A percentile compares a stretch with the other conserved stretches of the same genome.
Evolutionary conservation across 1,140 invertebrate species (phyloP).

Genomic region (Agrilus planipennis): DNA sequence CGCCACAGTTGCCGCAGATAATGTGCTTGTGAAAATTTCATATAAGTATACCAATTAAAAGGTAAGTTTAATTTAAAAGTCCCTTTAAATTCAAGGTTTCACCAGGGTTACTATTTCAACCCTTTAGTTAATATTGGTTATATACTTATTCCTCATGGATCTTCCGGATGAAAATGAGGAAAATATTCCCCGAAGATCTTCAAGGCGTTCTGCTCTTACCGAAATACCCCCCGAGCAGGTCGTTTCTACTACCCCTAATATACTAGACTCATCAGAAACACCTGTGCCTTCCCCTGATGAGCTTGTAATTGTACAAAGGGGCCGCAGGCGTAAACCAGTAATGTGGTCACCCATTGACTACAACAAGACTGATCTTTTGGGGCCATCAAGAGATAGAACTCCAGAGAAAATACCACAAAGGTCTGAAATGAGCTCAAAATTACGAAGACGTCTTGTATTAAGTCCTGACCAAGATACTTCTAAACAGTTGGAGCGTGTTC

Average conservation of each 20-base stretch:
- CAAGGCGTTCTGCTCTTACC: not conserved
- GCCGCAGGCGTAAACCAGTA: conserved; percentile 24
- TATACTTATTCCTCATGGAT: not conserved
- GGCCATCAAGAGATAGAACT: conserved; percentile 11
- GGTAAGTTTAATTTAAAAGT: not conserved
- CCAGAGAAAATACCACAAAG: conserved; percentile 10
- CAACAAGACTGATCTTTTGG: conserved; percentile 10
- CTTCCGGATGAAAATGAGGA: no score
- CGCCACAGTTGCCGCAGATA: not conserved
- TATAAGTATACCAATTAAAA: not conserved
- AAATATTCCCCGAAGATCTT: not conserved
- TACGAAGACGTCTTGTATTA: conserved; percentile 17
- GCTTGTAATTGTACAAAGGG: conserved; percentile 28
- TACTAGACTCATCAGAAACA: conserved; percentile 1
- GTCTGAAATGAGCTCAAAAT: conserved; percentile 14
- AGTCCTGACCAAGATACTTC: conserved; percentile 13
- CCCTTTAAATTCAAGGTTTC: not conserved
- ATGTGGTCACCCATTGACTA: conserved; percentile 31
- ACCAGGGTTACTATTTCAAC: not conserved
- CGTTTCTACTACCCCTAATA: not conserved
- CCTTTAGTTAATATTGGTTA: not conserved
- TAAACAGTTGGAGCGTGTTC: conserved; percentile 5
- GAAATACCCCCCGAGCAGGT: no score
- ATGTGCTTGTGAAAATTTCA: not conserved
- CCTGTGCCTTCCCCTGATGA: conserved; percentile 22